These are phyloP conservation scores for Halichoeres trimaculatus DNA, from an alignment of 2,113 vertebrate species.

Conservation along the genomic window DNA sequence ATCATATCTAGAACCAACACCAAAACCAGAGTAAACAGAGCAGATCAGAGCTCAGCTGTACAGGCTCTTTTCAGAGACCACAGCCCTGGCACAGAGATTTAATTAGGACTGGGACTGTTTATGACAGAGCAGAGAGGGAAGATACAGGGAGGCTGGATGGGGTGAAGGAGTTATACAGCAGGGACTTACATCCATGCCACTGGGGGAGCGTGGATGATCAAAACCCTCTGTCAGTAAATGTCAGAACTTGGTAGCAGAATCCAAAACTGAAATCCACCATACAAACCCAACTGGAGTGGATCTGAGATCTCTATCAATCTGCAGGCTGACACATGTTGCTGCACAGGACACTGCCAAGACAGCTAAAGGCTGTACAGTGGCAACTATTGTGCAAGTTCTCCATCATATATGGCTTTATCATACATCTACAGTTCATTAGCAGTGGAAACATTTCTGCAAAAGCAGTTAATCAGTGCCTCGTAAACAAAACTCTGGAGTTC, in stretches of 20 bases:
- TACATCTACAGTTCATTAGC: constrained; percentile 32
- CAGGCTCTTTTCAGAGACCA: constrained; percentile 43
- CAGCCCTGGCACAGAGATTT: constrained; percentile 43
- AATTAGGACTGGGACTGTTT: constrained; percentile 50
- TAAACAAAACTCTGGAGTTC: constrained; percentile 19
- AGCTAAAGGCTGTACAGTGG: constrained; percentile 29
- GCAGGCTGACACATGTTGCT: constrained; percentile 20
- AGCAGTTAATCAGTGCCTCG: constrained; percentile 4
- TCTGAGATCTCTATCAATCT: constrained; percentile 60
- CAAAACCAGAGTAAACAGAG: constrained; percentile 26
- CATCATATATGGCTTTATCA: constrained; percentile 11
- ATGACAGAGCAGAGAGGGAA: constrained; percentile 22
- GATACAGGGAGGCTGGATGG: background rate
- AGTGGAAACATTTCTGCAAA: background rate
- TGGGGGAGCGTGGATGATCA: constrained; percentile 48
- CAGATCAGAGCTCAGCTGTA: constrained; percentile 23
- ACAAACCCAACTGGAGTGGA: constrained; percentile 32
- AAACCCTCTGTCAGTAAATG: constrained; percentile 58
- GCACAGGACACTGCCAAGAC: constrained; percentile 2
- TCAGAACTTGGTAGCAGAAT: constrained; percentile 50
- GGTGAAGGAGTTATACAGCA: constrained; percentile 45
- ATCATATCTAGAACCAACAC: constrained; percentile 40
- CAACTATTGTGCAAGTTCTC: constrained; percentile 11
- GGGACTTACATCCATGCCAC: constrained; percentile 61
- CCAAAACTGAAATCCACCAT: constrained; percentile 43